Conservation (phyloP, 2,888 invertebrate genomes). For the Apocheima hispidaria region DNA sequence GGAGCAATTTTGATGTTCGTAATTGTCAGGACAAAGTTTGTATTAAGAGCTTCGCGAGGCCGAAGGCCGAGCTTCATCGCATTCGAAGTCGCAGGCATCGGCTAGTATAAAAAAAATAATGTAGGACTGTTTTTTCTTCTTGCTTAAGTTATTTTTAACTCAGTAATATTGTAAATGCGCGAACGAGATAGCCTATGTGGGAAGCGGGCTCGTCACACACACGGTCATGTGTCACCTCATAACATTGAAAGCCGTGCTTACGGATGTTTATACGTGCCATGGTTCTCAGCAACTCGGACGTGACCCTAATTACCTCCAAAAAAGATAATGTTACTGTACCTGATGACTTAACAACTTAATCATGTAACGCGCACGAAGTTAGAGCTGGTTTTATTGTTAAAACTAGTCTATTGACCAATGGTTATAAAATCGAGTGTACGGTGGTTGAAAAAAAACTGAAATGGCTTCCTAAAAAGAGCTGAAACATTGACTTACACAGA, state of each 20-base stretch:
- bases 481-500: too few relatives aligned
- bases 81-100: too few relatives aligned
- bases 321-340: slow-evolving; percentile 56
- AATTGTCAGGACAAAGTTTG: too few relatives aligned
- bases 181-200: too few relatives aligned
- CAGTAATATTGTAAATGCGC: too few relatives aligned
- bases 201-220: too few relatives aligned
- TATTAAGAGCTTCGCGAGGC: too few relatives aligned
- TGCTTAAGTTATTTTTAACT: too few relatives aligned
- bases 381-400: slow-evolving; percentile 57
- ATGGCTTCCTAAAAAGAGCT: background rate
- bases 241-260: slow-evolving; percentile 1
- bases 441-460: background rate
- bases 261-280: slow-evolving; percentile 11
- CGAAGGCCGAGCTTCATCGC: too few relatives aligned
- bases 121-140: too few relatives aligned
- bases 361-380: slow-evolving; percentile 58
- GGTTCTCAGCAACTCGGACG: slow-evolving; percentile 30
- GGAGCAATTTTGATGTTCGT: too few relatives aligned
- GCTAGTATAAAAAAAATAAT: too few relatives aligned
- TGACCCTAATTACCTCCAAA: slow-evolving; percentile 63
- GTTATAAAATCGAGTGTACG: slow-evolving; percentile 37
- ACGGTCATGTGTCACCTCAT: slow-evolving; percentile 8
- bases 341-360: slow-evolving; percentile 63
- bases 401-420: slow-evolving; percentile 53